Evolutionary conservation across 30 jellyfish, hydroid and myxozoan species (phyloP), one percentile per base, ranked within the genome.

Genomic region (Phacellophora camtschatica): DNA sequence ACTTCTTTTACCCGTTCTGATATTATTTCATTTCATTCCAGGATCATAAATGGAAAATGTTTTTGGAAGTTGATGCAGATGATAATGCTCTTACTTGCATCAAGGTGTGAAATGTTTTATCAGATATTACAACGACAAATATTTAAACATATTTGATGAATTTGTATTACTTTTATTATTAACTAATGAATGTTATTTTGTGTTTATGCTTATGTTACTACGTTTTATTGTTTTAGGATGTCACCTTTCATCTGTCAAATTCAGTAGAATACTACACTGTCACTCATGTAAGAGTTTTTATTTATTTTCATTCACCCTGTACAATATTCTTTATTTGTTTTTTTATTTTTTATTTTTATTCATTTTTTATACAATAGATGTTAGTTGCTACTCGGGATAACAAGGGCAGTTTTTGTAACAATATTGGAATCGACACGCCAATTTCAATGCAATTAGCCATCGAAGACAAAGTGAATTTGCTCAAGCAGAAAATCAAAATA

Each of bases 31-130:
- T 6, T 76, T 51, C 62, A 31, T 16, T 63, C 6, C 59, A 90
- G 98, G 98, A 90, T 58, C 98, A 90, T 57, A 90, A 90, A 77
- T 90, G 98, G 98, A 90, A 90, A 35, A 74, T 90, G 94, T 90
- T 57, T 54, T 59, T 90, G 30, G 98, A 90, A 53, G 96, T 90
- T 27, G 98, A 90, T 83, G 98, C 95, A 22, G 98, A 84, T 22
- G 98, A 90, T 4, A 76, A 57, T n/a, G 96, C 90, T 3, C 56
- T 90, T 22, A 74, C 88, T 27, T 84, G 94, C 36, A 90, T 90
- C 50, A 90, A 90, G 94, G 98, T 90, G n/a, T n/a, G n/a, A n/a
- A n/a, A n/a, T n/a, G n/a, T n/a, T n/a, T n/a, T n/a, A n/a, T n/a
- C n/a, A n/a, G n/a, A n/a, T n/a, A n/a, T n/a, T n/a, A n/a, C n/a